These are phyloP conservation scores for Ariolimax columbianus DNA, from an alignment of 2,888 invertebrate species.

Conservation along the genomic window DNA sequence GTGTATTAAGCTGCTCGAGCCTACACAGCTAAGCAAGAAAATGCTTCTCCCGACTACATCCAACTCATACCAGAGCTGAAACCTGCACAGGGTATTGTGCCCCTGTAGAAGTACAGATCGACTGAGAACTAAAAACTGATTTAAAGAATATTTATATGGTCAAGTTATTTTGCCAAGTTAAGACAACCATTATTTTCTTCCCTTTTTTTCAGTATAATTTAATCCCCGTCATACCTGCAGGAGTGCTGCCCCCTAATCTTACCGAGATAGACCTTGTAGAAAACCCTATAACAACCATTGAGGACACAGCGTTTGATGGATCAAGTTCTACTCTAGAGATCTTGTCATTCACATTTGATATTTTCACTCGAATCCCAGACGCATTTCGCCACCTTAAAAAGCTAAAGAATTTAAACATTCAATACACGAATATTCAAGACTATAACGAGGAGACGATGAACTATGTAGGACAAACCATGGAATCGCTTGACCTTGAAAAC, in stretches of 20 bases:
- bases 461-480: neutral
- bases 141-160: too few relatives aligned
- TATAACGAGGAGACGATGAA: neutral
- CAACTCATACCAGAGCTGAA: too few relatives aligned
- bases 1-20: too few relatives aligned
- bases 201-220: neutral
- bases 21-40: too few relatives aligned
- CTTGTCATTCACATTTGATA: neutral
- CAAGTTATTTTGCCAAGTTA: too few relatives aligned
- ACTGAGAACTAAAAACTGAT: too few relatives aligned
- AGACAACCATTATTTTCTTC: too few relatives aligned
- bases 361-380: neutral
- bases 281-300: slow-evolving; percentile 10
- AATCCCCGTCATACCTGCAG: neutral
- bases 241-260: neutral
- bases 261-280: neutral
- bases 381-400: neutral
- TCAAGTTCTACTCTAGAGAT: neutral
- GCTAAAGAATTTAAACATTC: neutral
- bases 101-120: too few relatives aligned
- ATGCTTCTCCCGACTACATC: too few relatives aligned
- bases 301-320: neutral
- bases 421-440: neutral
- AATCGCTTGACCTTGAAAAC: neutral
- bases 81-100: too few relatives aligned